Evolutionary conservation across 2,113 vertebrate genomes (phyloP), one percentile per base, ranked within the genome.

Genomic region (Eurystomus gularis): DNA sequence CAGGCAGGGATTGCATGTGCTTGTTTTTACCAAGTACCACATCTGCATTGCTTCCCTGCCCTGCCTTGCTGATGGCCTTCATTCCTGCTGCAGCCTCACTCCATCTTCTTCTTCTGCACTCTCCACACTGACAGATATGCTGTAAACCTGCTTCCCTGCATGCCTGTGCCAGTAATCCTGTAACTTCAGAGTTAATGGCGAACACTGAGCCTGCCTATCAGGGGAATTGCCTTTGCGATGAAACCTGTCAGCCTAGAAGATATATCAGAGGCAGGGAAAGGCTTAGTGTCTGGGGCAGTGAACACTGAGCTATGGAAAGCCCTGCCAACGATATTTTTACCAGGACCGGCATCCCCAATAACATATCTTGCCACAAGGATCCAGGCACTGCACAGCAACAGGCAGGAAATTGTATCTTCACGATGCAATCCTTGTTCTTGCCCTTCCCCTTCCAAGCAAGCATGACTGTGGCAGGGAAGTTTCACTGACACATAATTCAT

Each of bases 401-500:
- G 55, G 48, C 82, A 82, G 52, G 54, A 85, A 91, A 90, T 40
- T 76, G 35, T 61, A 39, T 80, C 64, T 83, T 94, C 42, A 42
- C 37, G 61, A 57, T 44, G 42, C 62, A 85, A 5, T 65, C 78
- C 68, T 87, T 65, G 28, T 93, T 95, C 72, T 78, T 64, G 40
- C 65, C 60, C 92, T 94, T 95, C 62, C 66, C 49, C 62, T 2
- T 2, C 73, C 71, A 88, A 55, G 68, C 66, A 82, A 91, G 78
- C 78, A 49, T 93, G 91, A 90, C 91, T 44, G 13, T 79, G 61
- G 78, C 75, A 82, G 87, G 71, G 35, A 93, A 66, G 66, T 77
- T 88, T 87, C 57, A 19, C 78, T 94, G 82, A 76, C 68, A 83
- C 4, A 5, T 93, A 86, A 88, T 95, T 93, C 85, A 86, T 96